Conservation (phyloP, 1,140 invertebrate species). For the Solenopsis fugax region DNA sequence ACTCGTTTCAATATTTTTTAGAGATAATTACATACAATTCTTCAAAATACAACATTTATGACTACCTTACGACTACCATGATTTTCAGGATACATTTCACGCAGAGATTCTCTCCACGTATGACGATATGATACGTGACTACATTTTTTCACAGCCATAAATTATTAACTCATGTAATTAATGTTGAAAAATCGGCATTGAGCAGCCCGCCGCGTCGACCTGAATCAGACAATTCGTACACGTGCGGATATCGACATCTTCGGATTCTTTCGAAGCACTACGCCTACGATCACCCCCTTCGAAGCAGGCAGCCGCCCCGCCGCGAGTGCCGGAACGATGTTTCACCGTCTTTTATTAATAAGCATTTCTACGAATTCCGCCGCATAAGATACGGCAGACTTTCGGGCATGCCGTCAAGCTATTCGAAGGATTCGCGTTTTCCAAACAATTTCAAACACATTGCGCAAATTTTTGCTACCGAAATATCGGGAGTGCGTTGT, state of each 20-base stretch:
- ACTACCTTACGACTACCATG: too few relatives aligned
- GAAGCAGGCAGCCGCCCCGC: too few relatives aligned
- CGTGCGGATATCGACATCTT: constrained; percentile 22
- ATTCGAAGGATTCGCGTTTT: constrained; percentile 25
- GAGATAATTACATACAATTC: too few relatives aligned
- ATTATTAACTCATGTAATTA: too few relatives aligned
- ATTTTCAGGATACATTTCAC: too few relatives aligned
- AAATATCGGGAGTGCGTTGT: neutral
- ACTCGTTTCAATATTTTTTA: too few relatives aligned
- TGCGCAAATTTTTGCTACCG: neutral
- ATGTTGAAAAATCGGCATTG: too few relatives aligned
- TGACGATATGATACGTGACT: too few relatives aligned
- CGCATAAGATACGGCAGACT: constrained; percentile 15
- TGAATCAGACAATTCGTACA: neutral
- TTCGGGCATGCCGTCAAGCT: neutral
- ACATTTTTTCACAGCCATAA: too few relatives aligned
- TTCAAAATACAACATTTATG: too few relatives aligned
- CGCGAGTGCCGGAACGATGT: constrained; percentile 68
- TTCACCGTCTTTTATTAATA: constrained; percentile 73
- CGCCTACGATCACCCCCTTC: constrained; percentile 55
- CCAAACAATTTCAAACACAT: constrained; percentile 33
- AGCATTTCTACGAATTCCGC: constrained; percentile 65
- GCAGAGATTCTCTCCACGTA: too few relatives aligned
- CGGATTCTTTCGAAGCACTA: constrained; percentile 41
- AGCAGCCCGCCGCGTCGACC: too few relatives aligned